phyloP scores from a whole-genome alignment of 2,888 invertebrate species.

The Ophioninae sp. region DNA sequence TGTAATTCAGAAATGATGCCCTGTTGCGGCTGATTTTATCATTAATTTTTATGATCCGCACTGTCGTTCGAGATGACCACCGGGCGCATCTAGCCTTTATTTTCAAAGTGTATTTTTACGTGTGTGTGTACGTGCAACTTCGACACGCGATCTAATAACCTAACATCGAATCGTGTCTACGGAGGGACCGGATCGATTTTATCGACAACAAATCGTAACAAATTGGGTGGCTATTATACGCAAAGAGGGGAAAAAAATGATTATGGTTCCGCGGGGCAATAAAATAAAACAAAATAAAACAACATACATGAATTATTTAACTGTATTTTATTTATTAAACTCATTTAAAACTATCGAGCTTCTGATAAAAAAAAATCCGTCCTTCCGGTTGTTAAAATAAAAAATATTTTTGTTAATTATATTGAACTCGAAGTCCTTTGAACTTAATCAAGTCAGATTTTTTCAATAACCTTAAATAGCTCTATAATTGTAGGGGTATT shows the following conservation, averaged over 20 bases:
- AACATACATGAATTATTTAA: too few relatives aligned
- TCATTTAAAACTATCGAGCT: too few relatives aligned
- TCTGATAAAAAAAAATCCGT: too few relatives aligned
- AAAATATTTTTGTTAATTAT: too few relatives aligned
- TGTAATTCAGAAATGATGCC: conserved; percentile 31
- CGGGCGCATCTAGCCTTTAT: neutral
- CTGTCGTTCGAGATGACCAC: conserved; percentile 9
- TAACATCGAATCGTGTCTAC: neutral
- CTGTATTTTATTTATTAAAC: too few relatives aligned
- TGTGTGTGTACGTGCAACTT: neutral
- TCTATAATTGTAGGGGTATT: too few relatives aligned
- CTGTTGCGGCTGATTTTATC: conserved; percentile 20
- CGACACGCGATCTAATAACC: conserved; percentile 25
- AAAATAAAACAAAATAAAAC: too few relatives aligned
- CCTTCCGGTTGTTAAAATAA: too few relatives aligned
- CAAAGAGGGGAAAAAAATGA: neutral
- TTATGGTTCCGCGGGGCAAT: neutral
- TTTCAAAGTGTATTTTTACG: conserved; percentile 6
- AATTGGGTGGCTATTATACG: neutral
- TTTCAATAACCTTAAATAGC: too few relatives aligned
- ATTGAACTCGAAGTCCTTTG: too few relatives aligned
- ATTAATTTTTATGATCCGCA: conserved; percentile 43
- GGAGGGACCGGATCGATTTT: neutral
- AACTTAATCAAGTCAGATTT: too few relatives aligned
- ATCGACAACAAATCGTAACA: conserved; percentile 30